phyloP scores from a whole-genome alignment of 1,140 invertebrate species.

The Pentalonia nigronervosa region DNA sequence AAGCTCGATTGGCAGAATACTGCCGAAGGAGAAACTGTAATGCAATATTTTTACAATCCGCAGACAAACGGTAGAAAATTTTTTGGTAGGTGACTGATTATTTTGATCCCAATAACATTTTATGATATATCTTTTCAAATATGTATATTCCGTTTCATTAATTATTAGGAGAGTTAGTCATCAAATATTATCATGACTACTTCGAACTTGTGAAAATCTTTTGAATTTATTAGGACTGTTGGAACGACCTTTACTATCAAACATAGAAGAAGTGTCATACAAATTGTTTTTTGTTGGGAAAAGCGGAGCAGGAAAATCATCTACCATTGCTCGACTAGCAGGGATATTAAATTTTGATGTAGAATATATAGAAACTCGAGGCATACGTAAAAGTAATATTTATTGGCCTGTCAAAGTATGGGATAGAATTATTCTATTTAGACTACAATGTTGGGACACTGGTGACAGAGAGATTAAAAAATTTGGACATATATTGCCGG shows the following conservation, averaged over 20 bases:
- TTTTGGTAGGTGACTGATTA: slow-evolving; percentile 63
- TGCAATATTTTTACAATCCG: slow-evolving; percentile 66
- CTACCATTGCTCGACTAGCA: slow-evolving; percentile 67
- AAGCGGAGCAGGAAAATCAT: slow-evolving; percentile 69
- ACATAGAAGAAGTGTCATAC: slow-evolving; percentile 69
- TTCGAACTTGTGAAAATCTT: slow-evolving; percentile 24
- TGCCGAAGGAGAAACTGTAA: slow-evolving; percentile 65
- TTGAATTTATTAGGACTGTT: slow-evolving; percentile 65
- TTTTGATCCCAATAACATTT: background rate
- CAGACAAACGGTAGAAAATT: slow-evolving; percentile 64
- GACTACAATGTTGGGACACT: slow-evolving; percentile 71
- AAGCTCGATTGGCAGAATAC: slow-evolving; percentile 66
- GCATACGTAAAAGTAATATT: slow-evolving; percentile 68
- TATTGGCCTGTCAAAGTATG: slow-evolving; percentile 72
- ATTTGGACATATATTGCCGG: slow-evolving; percentile 70
- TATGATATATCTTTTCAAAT: background rate
- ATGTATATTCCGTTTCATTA: background rate
- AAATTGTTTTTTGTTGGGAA: slow-evolving; percentile 70
- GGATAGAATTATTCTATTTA: slow-evolving; percentile 69
- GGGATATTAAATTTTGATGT: slow-evolving; percentile 63
- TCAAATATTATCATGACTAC: background rate
- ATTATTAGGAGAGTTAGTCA: background rate
- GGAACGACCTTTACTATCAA: slow-evolving; percentile 67
- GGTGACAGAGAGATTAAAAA: slow-evolving; percentile 69
- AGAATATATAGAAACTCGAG: slow-evolving; percentile 68